Percentiles rank a stretch among this genome's conserved stretches.
Conservation (phyloP, 1,140 invertebrate genomes). For the Zaprionus camerounensis region DNA sequence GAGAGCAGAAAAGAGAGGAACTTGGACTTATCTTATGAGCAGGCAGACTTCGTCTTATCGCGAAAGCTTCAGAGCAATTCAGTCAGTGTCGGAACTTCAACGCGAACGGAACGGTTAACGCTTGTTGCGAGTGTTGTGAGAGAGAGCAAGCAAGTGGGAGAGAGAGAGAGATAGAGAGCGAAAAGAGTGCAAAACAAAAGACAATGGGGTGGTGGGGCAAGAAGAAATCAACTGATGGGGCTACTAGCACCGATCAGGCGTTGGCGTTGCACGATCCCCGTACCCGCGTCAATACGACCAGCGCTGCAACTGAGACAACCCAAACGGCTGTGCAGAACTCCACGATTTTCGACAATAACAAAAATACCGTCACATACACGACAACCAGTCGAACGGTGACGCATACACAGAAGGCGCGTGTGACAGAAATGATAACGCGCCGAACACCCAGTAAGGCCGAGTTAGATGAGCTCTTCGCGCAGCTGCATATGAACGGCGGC, state of each 20-base stretch:
- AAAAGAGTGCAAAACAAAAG: not conserved
- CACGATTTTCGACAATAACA: conserved; percentile 71
- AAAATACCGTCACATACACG: conserved; percentile 65
- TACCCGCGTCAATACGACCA: conserved; percentile 70
- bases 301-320: conserved; percentile 70
- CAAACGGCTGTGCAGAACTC: conserved; percentile 75
- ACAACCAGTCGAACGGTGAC: conserved; percentile 77
- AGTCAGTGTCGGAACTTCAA: conserved; percentile 17
- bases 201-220: conserved; percentile 64
- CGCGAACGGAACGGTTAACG: conserved; percentile 5
- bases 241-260: conserved; percentile 31
- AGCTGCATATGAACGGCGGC: conserved; percentile 49
- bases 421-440: conserved; percentile 71
- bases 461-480: conserved; percentile 57
- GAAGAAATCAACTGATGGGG: conserved; percentile 57
- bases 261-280: conserved; percentile 72
- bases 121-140: not conserved
- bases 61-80: conserved; percentile 22
- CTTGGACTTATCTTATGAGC: conserved; percentile 7
- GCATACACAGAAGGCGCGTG: conserved; percentile 63
- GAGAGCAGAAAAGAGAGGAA: not conserved
- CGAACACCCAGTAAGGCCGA: conserved; percentile 68
- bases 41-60: conserved; percentile 11
- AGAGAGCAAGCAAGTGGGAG: not conserved
- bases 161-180: conserved; percentile 1